phyloP scores from a whole-genome alignment of 2,797 vertebrate genomes.

The Luscinia luscinia region DNA sequence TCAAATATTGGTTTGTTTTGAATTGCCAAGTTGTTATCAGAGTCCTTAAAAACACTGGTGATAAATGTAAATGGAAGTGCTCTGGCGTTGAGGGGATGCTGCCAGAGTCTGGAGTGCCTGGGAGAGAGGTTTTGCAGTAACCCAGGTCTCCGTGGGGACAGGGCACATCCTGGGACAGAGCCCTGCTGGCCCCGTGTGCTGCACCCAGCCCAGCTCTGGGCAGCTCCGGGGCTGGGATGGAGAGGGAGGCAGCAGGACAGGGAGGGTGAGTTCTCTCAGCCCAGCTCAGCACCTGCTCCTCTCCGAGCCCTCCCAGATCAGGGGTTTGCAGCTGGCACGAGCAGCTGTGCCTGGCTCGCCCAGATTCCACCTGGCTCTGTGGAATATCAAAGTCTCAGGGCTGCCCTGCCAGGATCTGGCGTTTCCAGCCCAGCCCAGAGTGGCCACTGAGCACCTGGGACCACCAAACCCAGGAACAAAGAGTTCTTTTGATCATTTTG shows the following conservation, averaged over 20 bases:
- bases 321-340: not conserved
- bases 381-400: accelerated
- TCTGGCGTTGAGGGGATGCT: not conserved
- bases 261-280: accelerated
- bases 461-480: not conserved
- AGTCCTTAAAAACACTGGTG: not conserved
- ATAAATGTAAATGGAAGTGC: not conserved
- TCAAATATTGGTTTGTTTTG: conserved; percentile 34
- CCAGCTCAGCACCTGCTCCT: not conserved
- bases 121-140: not conserved
- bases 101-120: not conserved
- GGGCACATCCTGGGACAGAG: not conserved
- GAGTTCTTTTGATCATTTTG: accelerated
- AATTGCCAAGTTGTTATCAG: not conserved
- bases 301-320: accelerated
- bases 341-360: accelerated
- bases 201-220: not conserved
- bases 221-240: accelerated
- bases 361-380: accelerated
- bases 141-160: not conserved
- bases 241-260: accelerated
- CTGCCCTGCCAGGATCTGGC: accelerated
- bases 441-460: not conserved
- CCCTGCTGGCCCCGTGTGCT: not conserved
- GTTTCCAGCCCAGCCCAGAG: not conserved